Conservation (phyloP, 2,113 vertebrate species). For the Naja naja region DNA sequence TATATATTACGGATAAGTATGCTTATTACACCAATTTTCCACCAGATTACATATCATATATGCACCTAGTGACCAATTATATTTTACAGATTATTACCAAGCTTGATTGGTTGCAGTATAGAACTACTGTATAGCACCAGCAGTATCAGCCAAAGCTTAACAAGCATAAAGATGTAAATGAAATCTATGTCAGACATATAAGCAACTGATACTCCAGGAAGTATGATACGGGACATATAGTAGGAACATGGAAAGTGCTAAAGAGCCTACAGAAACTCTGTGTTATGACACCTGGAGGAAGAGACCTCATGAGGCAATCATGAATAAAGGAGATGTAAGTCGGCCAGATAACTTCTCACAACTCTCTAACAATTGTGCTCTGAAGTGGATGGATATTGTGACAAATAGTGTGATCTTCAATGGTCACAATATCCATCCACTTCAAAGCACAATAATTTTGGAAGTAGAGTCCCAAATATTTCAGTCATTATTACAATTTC, state of each 20-base stretch:
- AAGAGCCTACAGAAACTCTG: not conserved
- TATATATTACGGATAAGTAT: not conserved
- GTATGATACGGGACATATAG: not conserved
- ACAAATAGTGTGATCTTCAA: not conserved
- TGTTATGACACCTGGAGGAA: not conserved
- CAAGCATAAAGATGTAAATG: slow-evolving; percentile 26
- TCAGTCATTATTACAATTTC: not conserved
- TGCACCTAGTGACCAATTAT: not conserved
- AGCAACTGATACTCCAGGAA: slow-evolving; percentile 32
- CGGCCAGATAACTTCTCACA: not conserved
- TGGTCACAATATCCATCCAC: not conserved
- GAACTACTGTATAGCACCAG: slow-evolving; percentile 19
- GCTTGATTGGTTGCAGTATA: slow-evolving; percentile 46
- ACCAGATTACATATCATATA: not conserved
- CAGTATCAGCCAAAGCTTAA: slow-evolving; percentile 36
- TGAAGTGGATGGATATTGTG: not conserved
- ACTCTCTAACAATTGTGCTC: not conserved
- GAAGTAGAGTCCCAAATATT: slow-evolving; percentile 18
- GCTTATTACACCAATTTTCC: not conserved
- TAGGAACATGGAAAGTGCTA: not conserved
- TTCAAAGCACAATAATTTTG: slow-evolving; percentile 22
- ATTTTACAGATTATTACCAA: slow-evolving; percentile 23
- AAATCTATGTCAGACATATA: slow-evolving; percentile 8
- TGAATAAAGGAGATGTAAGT: not conserved
- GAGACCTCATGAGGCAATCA: not conserved